phyloP scores from a whole-genome alignment of 2,797 vertebrate genomes.

The Mallotus villosus region DNA sequence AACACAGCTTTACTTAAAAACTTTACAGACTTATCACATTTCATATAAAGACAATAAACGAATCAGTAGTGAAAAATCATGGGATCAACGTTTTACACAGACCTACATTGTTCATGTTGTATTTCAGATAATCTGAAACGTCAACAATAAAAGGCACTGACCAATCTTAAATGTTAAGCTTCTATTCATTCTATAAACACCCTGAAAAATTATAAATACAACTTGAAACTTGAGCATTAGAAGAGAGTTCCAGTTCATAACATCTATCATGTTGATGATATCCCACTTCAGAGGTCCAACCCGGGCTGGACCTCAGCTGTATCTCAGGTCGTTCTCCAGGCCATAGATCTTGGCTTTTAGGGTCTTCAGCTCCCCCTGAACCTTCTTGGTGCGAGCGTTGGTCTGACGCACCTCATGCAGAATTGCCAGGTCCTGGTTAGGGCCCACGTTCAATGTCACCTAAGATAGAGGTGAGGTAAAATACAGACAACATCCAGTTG shows the following conservation, averaged over 20 bases:
- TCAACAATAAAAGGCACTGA: too few species aligned
- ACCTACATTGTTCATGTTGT: too few species aligned
- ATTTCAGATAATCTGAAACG: too few species aligned
- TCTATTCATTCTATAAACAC: too few species aligned
- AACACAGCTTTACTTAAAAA: too few species aligned
- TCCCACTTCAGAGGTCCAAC: neutral
- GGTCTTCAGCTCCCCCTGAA: constrained; percentile 87
- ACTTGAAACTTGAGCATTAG: neutral
- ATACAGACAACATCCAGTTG: neutral
- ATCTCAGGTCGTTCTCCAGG: constrained; percentile 87
- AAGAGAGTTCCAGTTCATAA: neutral
- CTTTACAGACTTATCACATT: too few species aligned
- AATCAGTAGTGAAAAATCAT: too few species aligned
- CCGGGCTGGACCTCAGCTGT: constrained; percentile 64
- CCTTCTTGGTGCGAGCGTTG: constrained; percentile 82
- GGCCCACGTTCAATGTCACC: constrained; percentile 81
- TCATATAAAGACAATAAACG: too few species aligned
- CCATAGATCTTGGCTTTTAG: constrained; percentile 92
- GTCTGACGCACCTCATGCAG: constrained; percentile 86
- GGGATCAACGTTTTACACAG: too few species aligned
- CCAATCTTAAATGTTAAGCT: too few species aligned
- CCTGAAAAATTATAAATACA: too few species aligned
- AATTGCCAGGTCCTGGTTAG: constrained; percentile 89
- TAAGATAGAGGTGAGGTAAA: constrained; percentile 47
- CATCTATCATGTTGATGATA: too few species aligned